Evolutionary conservation across 2,113 vertebrate species (phyloP).

Genomic region (Sceloporus undulatus): DNA sequence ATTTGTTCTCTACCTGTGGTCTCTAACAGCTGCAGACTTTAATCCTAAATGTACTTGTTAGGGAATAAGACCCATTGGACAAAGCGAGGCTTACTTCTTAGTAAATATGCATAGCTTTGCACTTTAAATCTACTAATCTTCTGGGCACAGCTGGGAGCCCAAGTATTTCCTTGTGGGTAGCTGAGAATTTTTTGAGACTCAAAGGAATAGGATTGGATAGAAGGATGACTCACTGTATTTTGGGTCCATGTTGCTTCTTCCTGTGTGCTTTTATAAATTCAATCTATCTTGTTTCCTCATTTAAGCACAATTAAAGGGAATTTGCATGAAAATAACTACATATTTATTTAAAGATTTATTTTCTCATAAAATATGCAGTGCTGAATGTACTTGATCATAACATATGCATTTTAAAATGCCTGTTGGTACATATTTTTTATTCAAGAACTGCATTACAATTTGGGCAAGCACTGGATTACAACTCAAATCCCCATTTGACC

Average conservation of each 20-base stretch:
- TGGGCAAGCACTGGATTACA: too few relatives aligned
- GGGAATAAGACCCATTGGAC: background rate
- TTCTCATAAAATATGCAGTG: background rate
- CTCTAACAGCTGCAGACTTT: constrained; percentile 15
- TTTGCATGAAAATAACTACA: background rate
- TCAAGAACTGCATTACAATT: background rate
- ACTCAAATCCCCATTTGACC: too few relatives aligned
- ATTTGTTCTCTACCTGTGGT: constrained; percentile 26
- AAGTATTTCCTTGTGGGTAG: constrained; percentile 26
- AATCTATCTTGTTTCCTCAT: background rate
- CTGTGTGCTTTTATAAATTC: background rate
- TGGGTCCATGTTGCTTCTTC: background rate
- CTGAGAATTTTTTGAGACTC: constrained; percentile 46
- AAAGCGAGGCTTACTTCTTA: background rate
- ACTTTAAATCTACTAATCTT: background rate
- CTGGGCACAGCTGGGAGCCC: constrained; percentile 28
- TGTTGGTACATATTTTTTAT: background rate
- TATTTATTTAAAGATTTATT: too few relatives aligned
- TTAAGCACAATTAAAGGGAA: too few relatives aligned
- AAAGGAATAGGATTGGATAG: constrained; percentile 21
- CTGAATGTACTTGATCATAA: background rate
- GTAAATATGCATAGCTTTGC: background rate
- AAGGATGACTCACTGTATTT: background rate
- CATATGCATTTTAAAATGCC: background rate
- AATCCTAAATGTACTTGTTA: background rate